A percentile compares a stretch with the other conserved stretches of the same genome.
Conservation (phyloP, 2,113 vertebrate species). For the Mungos mungo region DNA sequence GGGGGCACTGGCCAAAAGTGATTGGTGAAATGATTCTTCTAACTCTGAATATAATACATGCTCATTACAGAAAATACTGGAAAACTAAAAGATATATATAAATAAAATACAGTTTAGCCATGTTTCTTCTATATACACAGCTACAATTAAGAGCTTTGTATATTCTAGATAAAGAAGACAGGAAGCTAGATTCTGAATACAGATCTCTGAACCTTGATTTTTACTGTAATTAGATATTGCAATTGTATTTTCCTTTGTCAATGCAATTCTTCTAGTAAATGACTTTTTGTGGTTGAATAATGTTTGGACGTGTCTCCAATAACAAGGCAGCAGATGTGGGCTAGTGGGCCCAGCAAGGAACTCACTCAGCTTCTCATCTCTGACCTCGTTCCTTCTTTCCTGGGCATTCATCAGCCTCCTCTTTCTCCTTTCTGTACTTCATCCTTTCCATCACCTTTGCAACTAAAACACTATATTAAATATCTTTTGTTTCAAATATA, state of each 20-base stretch:
- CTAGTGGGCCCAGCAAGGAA: background rate
- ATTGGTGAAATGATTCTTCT: background rate
- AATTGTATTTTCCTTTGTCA: background rate
- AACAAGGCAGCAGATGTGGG: background rate
- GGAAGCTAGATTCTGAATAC: background rate
- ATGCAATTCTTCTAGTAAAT: background rate
- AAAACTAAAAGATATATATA: conserved; percentile 22
- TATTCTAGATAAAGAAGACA: background rate
- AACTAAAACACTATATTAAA: background rate
- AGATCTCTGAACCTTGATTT: background rate
- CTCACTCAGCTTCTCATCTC: background rate
- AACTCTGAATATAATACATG: background rate
- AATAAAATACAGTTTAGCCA: background rate
- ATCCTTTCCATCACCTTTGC: background rate
- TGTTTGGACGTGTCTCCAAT: background rate
- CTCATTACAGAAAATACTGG: background rate
- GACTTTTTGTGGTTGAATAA: background rate
- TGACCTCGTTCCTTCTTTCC: background rate
- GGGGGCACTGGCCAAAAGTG: background rate
- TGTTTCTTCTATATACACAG: background rate
- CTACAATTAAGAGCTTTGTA: background rate
- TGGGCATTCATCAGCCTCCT: background rate
- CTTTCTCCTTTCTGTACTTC: background rate
- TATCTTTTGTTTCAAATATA: background rate
- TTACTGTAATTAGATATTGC: background rate